Percentiles rank a stretch among this genome's conserved stretches.
phyloP scores from a whole-genome alignment of 1,140 invertebrate species.

The Polyergus mexicanus region DNA sequence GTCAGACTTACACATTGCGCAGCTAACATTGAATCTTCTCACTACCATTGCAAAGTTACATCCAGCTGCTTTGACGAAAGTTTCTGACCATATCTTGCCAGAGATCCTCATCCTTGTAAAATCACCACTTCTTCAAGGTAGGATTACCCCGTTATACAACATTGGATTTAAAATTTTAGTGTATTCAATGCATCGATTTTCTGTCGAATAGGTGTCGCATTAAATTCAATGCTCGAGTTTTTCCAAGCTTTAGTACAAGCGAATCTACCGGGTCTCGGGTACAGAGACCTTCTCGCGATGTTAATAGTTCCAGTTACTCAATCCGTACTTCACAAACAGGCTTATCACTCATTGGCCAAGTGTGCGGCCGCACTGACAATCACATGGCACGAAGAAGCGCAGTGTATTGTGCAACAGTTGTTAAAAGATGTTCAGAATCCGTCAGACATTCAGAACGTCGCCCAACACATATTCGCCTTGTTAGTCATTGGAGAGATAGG shows the following conservation, averaged over 20 bases:
- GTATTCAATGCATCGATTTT: neutral
- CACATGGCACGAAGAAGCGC: slow-evolving; percentile 90
- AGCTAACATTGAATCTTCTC: slow-evolving; percentile 93
- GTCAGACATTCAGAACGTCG: slow-evolving; percentile 88
- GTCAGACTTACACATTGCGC: slow-evolving; percentile 98
- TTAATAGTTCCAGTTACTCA: slow-evolving; percentile 89
- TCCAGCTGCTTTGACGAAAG: slow-evolving; percentile 89
- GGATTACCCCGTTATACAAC: neutral
- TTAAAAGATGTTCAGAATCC: slow-evolving; percentile 93
- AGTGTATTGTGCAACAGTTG: slow-evolving; percentile 94
- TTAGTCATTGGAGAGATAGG: slow-evolving; percentile 99
- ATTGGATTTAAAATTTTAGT: neutral
- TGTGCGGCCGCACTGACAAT: slow-evolving; percentile 97
- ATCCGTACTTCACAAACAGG: slow-evolving; percentile 90
- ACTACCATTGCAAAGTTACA: slow-evolving; percentile 92
- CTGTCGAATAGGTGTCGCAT: slow-evolving; percentile 90
- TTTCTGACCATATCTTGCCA: slow-evolving; percentile 91
- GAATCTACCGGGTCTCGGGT: slow-evolving; percentile 92
- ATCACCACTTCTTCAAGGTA: slow-evolving; percentile 95
- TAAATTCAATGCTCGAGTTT: slow-evolving; percentile 96
- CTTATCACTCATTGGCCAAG: slow-evolving; percentile 97
- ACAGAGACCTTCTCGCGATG: slow-evolving; percentile 92
- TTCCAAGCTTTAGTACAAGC: slow-evolving; percentile 95
- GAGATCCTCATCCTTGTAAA: slow-evolving; percentile 95
- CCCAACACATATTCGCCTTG: slow-evolving; percentile 96